Base-by-base conservation (phyloP, 2,113 vertebrate genomes). In the Pygoscelis antarcticus region DNA sequence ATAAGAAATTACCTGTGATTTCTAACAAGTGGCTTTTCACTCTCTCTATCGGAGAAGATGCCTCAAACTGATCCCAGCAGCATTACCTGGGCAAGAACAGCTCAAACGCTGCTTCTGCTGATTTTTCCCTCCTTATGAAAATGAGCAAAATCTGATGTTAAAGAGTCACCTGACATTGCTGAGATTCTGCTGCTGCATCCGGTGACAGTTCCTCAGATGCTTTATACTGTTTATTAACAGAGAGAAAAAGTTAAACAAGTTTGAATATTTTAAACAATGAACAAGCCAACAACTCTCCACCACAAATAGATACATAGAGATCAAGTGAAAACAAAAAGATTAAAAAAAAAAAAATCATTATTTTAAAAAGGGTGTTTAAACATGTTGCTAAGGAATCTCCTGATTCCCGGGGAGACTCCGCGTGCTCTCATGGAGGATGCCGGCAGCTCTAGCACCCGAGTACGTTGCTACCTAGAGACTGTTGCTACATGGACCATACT, bases 351-450 rank as follows among this genome's bases (percentile, higher is more conserved):
- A 49, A 60, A 25, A 12, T 13, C 5, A 46, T 11, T 27, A 4
- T 38, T 83, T 86, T 16, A 12, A 68, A 58, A 85, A 69, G 6
- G 3, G 15, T 36, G 20, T 21, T 71, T 54, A 44, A 34, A 44
- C 17, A 11, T 2, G 7, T 54, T 83, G 13, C 38, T 79, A 64
- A 65, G 55, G 60, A 36, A 62, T 64, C 32, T 84, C 52, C 32
- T 0, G 5, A 4, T 17, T 52, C 30, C 46, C 6, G 1, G 10
- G 27, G 8, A 1, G 4, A 36, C 21, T 72, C 38, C 0, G 1
- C 1, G 2, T 36, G 61, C 40, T 36, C 18, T n/a, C 22, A 4
- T 3, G 34, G 27, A 85, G 11, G 60, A 76, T 22, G 25, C 44
- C 1, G 4, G 21, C 54, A 83, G 40, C 54, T 72, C 21, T 7